These are phyloP conservation scores for Spheniscus humboldti DNA, from an alignment of 2,797 vertebrate species.

Conservation along the genomic window DNA sequence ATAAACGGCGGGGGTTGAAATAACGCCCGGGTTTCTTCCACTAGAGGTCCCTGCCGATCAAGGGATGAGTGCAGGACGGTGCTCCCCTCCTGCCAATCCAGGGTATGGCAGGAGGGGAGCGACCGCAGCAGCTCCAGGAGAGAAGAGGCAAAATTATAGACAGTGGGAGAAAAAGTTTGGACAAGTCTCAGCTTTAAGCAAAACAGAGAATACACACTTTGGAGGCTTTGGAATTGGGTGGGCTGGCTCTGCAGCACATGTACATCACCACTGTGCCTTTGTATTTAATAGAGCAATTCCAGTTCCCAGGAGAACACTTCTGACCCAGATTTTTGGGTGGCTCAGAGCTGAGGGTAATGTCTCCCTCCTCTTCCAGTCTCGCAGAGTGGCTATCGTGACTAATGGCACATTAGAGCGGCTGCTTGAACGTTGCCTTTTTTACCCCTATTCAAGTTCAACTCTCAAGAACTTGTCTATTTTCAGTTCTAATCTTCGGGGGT, in stretches of 20 bases:
- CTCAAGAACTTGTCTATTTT: background rate
- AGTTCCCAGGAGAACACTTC: background rate
- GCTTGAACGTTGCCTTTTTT: background rate
- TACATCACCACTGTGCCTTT: rapidly evolving
- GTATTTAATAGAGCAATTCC: background rate
- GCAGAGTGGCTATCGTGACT: rapidly evolving
- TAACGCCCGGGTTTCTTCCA: background rate
- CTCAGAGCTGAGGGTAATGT: rapidly evolving
- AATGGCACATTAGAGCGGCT: rapidly evolving
- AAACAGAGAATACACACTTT: background rate
- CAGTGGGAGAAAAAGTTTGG: background rate
- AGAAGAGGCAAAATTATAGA: background rate
- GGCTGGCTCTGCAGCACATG: background rate
- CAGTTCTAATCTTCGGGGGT: background rate
- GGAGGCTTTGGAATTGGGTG: background rate
- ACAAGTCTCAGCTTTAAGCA: background rate
- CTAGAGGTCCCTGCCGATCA: background rate
- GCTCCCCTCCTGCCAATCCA: rapidly evolving
- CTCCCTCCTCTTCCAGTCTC: background rate
- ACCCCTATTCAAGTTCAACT: background rate
- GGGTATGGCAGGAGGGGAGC: background rate
- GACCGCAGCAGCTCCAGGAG: background rate
- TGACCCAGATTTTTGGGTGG: background rate
- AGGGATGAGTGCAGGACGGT: background rate
- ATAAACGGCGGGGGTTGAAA: too few relatives aligned